Conservation (phyloP, 1,140 invertebrate genomes). For the Limonius californicus region DNA sequence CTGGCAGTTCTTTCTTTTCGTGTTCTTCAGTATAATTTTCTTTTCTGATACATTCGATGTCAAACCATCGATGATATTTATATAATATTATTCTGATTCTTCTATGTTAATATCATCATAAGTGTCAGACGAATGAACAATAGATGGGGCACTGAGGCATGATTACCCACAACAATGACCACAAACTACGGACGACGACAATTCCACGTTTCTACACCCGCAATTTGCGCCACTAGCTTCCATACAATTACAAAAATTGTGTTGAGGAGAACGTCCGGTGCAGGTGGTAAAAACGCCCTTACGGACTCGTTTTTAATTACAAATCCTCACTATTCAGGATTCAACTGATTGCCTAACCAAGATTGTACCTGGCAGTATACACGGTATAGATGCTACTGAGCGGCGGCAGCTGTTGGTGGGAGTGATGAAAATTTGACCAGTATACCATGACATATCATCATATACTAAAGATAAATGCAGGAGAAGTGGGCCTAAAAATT, state of each 20-base stretch:
- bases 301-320: neutral
- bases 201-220: neutral
- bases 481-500: no score
- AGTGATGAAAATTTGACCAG: neutral
- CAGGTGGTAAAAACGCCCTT: neutral
- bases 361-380: conserved; percentile 2
- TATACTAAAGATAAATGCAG: no score
- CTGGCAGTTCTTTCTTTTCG: no score
- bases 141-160: no score
- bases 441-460: no score
- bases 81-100: no score
- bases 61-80: no score
- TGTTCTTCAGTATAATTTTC: no score
- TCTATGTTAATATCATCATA: no score
- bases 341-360: neutral
- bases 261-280: neutral
- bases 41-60: no score
- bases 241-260: neutral
- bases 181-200: neutral
- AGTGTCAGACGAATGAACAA: no score
- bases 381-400: neutral
- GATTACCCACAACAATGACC: neutral
- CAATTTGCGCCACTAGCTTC: neutral
- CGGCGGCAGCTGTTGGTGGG: neutral
- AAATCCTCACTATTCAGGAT: neutral